Conservation (phyloP, 2,888 invertebrate species). For the Machimus rusticus region DNA sequence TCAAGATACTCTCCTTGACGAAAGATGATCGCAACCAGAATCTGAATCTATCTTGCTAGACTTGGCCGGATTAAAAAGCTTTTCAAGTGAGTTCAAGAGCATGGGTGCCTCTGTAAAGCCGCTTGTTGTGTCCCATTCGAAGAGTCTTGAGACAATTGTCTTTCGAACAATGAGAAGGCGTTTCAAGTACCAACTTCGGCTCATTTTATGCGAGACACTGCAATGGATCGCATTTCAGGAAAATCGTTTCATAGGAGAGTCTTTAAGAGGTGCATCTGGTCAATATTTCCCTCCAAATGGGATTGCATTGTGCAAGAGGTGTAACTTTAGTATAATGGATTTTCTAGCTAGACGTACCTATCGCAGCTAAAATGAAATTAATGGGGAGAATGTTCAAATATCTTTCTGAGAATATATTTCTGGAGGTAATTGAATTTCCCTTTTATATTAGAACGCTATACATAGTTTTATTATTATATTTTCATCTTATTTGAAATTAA, state of each 20-base stretch:
- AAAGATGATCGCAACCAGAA: not conserved
- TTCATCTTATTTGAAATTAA: not conserved
- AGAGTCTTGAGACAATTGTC: slow-evolving; percentile 26
- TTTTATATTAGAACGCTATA: not conserved
- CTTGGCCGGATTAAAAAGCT: slow-evolving; percentile 1
- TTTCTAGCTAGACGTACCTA: not conserved
- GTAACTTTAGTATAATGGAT: not conserved
- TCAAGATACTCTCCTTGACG: not conserved
- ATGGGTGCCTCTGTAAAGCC: slow-evolving; percentile 13
- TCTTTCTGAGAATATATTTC: not conserved
- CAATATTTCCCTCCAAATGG: not conserved
- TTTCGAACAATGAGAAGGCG: not conserved
- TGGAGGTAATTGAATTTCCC: not conserved
- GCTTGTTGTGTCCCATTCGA: slow-evolving; percentile 19
- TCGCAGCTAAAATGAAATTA: not conserved
- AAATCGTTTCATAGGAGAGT: not conserved
- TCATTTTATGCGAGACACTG: not conserved
- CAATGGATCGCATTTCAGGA: not conserved
- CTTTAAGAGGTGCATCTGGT: not conserved
- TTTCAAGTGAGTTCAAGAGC: slow-evolving; percentile 16
- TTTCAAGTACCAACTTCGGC: not conserved
- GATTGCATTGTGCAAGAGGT: not conserved
- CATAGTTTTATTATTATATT: not conserved
- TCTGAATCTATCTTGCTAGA: not conserved
- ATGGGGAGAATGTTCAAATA: not conserved